These are phyloP conservation scores for Chaetogeoica ovagalla DNA, from an alignment of 2,888 invertebrate genomes.

Conservation along the genomic window DNA sequence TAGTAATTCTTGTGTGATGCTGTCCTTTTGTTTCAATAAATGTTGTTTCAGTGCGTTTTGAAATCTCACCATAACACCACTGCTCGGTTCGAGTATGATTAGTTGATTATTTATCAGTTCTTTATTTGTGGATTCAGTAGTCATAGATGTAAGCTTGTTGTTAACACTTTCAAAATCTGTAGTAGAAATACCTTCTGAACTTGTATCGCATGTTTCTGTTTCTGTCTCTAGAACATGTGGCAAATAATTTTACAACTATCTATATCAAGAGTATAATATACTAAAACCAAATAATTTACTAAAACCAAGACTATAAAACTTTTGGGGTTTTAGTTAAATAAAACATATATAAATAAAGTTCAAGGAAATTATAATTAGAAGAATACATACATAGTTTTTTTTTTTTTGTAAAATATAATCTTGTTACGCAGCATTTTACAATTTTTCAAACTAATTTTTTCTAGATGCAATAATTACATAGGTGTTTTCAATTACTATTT, in stretches of 20 bases:
- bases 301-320: too few species aligned
- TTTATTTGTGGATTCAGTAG: constrained; percentile 3
- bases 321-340: too few species aligned
- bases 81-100: constrained; percentile 69
- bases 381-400: too few species aligned
- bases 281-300: too few species aligned
- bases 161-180: constrained; percentile 1
- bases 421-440: too few species aligned
- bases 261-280: not conserved
- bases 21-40: constrained; percentile 65
- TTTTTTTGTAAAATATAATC: too few species aligned
- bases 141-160: not conserved
- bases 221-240: not conserved
- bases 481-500: too few species aligned
- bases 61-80: constrained; percentile 74
- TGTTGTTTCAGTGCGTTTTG: constrained; percentile 71
- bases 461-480: too few species aligned
- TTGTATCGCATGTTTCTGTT: not conserved
- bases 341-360: too few species aligned
- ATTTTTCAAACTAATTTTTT: too few species aligned
- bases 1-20: constrained; percentile 23
- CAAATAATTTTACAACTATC: not conserved
- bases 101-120: constrained; percentile 31
- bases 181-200: constrained; percentile 16
- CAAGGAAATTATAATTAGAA: too few species aligned